A percentile compares a stretch with the other conserved stretches of the same genome.
Evolutionary conservation across 2,888 invertebrate genomes (phyloP).

Genomic region (Aleiodes alternator): DNA sequence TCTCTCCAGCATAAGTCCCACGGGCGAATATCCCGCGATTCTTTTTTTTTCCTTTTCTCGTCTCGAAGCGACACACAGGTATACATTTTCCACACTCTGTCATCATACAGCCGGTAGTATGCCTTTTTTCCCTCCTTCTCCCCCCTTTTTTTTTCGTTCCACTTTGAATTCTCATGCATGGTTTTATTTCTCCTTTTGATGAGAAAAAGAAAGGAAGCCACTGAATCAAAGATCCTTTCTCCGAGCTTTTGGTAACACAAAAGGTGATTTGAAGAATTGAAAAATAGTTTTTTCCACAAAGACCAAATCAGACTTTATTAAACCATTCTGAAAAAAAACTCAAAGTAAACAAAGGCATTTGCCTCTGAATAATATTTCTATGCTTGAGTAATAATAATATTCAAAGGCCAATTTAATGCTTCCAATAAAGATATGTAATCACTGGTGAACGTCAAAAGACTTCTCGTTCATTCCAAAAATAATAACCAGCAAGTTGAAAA

Average conservation of each 20-base stretch:
- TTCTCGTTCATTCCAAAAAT: background rate
- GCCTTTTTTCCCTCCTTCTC: constrained; percentile 18
- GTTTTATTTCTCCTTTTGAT: constrained; percentile 22
- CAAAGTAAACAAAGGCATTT: too few species aligned
- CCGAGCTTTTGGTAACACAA: background rate
- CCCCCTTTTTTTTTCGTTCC: constrained; percentile 1
- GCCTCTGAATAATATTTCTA: too few species aligned
- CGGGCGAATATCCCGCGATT: constrained; percentile 40
- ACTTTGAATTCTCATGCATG: constrained; percentile 30
- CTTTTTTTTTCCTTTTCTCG: background rate
- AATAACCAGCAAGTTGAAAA: constrained; percentile 1
- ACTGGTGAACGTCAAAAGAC: background rate
- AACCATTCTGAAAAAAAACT: background rate
- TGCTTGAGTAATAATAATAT: too few species aligned
- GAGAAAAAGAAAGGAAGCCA: constrained; percentile 14
- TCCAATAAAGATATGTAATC: background rate
- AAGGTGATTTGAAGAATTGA: constrained; percentile 4
- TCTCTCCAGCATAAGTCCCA: constrained; percentile 48
- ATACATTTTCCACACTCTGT: constrained; percentile 34
- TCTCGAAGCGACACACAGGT: constrained; percentile 13
- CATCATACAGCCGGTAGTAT: constrained; percentile 4
- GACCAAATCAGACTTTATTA: background rate
- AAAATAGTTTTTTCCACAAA: background rate
- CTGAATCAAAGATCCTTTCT: constrained; percentile 10
- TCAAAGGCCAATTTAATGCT: too few species aligned